Evolutionary conservation across 2,888 invertebrate species (phyloP).

Genomic region (Trissolcus brochymenae): DNA sequence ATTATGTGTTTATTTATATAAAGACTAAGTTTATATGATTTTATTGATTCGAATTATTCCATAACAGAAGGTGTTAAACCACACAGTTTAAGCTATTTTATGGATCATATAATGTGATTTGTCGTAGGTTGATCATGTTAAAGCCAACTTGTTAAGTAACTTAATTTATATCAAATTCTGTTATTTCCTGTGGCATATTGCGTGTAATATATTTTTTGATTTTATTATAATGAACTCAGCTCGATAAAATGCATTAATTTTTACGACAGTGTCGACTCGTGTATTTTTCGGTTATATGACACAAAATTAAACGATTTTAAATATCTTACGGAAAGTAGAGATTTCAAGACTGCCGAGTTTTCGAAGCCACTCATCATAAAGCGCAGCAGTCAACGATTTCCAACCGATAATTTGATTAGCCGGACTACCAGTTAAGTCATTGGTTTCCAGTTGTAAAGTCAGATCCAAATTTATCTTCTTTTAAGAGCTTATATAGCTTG

Average conservation of each 20-base stretch:
- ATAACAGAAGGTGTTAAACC: too few relatives aligned
- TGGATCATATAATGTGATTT: too few relatives aligned
- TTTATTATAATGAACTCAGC: too few relatives aligned
- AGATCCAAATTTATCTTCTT: conserved; percentile 37
- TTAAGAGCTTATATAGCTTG: conserved; percentile 13
- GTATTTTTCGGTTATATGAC: conserved; percentile 9
- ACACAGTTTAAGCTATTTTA: too few relatives aligned
- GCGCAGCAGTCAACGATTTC: conserved; percentile 27
- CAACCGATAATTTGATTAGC: conserved; percentile 20
- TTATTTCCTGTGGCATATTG: too few relatives aligned
- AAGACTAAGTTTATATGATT: too few relatives aligned
- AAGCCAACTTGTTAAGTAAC: too few relatives aligned
- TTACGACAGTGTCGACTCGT: conserved; percentile 12
- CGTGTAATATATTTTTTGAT: too few relatives aligned
- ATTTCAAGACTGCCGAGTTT: conserved; percentile 18
- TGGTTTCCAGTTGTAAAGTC: conserved; percentile 37
- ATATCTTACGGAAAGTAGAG: not conserved
- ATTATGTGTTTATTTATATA: too few relatives aligned
- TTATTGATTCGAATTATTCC: too few relatives aligned
- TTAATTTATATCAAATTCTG: too few relatives aligned
- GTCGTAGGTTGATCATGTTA: too few relatives aligned
- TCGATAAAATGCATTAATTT: conserved; percentile 19
- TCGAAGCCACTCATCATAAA: conserved; percentile 22
- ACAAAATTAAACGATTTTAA: conserved; percentile 19
- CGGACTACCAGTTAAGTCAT: conserved; percentile 22